Base-by-base conservation (phyloP, 2,797 vertebrate species). In the Euthynnus affinis region DNA sequence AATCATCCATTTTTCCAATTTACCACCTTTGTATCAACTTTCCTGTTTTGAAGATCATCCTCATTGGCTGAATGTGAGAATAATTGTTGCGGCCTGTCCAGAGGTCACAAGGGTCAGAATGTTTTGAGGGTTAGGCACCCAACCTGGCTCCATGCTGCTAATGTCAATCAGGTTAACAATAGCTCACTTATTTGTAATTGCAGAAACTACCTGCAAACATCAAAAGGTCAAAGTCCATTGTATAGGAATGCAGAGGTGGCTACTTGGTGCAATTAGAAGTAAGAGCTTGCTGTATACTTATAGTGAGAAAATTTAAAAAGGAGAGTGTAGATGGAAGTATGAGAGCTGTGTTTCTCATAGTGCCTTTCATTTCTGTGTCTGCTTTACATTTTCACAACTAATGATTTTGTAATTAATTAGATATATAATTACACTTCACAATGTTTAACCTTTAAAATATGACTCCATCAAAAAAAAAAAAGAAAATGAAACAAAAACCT, bases 131-230 rank as follows among this genome's bases (percentile, higher is more conserved):
- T 95, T 93, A 91, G 71, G 55, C 25, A 61, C 81, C 80, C 85
- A 81, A 86, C 88, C 84, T 71, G 91, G 81, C 82, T 70, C 87
- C 92, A 66, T 74, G 91, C 90, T 94, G 87, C 81, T 82, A 87
- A 78, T 80, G 90, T 95, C 93, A 88, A 42, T 90, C 91, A 91
- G 86, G 73, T 91, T 93, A 95, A 96, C 93, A 96, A 96, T 92
- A 61, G 74, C 69, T 84, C 71, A 79, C 87, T 96, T 91, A 94
- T 93, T 88, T 76, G 72, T 89, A 86, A 93, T 91, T 89, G 69
- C 88, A 89, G 88, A 88, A 91, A 94, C 82, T 32, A 79, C 89
- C 70, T 75, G 72, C 81, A 79, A 85, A 81, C 82, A 80, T 76
- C 56, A 7, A 9, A 74, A 77, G 78, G 90, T 83, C 83, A 85